Conservation (phyloP, 2,888 invertebrate species). For the Ptilodon capucinus region DNA sequence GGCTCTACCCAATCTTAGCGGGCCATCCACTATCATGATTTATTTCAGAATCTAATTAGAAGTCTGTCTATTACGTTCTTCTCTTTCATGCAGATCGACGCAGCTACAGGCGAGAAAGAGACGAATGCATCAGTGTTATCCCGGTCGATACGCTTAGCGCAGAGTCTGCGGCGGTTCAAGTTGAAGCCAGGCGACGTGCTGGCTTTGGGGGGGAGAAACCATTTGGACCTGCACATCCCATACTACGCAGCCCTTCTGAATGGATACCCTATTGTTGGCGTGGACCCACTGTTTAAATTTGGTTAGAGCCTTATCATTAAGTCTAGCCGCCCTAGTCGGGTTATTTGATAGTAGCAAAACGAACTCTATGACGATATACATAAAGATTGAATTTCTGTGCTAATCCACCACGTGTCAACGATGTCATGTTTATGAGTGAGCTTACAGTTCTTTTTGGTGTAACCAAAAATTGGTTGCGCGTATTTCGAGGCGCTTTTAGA, state of each 20-base stretch:
- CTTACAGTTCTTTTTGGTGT: no score
- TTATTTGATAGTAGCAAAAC: no score
- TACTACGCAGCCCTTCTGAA: conserved; percentile 60
- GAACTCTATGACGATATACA: no score
- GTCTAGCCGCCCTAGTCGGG: background rate
- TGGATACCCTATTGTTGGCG: conserved; percentile 56
- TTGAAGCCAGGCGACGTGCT: conserved; percentile 58
- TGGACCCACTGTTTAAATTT: conserved; percentile 59
- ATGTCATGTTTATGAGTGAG: no score
- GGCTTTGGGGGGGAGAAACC: conserved; percentile 59
- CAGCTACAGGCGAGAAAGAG: conserved; percentile 58
- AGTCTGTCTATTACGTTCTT: no score
- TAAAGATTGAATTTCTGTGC: no score
- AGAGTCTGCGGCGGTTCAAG: conserved; percentile 47
- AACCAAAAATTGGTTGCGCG: no score
- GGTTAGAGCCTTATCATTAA: conserved; percentile 29
- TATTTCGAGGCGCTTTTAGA: no score
- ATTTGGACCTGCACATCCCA: conserved; percentile 61
- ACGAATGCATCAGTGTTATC: conserved; percentile 52
- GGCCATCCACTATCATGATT: no score
- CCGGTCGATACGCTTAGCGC: conserved; percentile 53
- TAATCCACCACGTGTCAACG: no score
- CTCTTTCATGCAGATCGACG: conserved; percentile 55
- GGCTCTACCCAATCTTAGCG: no score
- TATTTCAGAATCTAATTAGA: no score